Base-by-base conservation (phyloP, 2,113 vertebrate genomes). In the Calidris pygmaea region DNA sequence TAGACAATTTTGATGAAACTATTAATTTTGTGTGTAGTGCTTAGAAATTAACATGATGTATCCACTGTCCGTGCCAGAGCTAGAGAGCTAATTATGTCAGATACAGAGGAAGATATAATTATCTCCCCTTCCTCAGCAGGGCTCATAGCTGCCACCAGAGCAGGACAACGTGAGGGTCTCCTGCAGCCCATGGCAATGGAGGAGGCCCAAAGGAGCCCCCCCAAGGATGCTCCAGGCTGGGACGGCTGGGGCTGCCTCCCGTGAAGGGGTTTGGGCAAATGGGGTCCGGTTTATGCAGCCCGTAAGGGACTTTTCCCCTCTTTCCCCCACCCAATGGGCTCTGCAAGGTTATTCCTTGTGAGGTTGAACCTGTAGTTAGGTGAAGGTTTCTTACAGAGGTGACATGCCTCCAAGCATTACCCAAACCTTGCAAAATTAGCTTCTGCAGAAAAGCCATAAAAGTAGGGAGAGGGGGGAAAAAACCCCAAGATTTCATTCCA, bases 401-500 rank as follows among this genome's bases (percentile, higher is more conserved):
- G 60, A 68, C 14, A 15, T 18, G n/a, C 6, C 32, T 85, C 30
- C 24, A 55, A 47, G 37, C 22, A 34, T 45, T 39, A 32, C 16
- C 22, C 20, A 62, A 65, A 60, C 43, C 80, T 68, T 75, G 70
- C 34, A 65, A 60, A 77, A 50, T 58, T 45, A 72, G 81, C 56
- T 87, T 80, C 45, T 76, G n/a, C 20, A 72, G 52, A 82, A 92
- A 92, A 78, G 10, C 48, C 37, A 14, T 60, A 48, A 68, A 89
- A 85, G 6, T 3, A 4, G 9, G 52, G 14, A 14, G 5, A 6
- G 7, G 5, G 8, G 9, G 5, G 29, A 6, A 11, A 16, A 32
- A 22, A 2, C 26, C 63, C 41, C 63, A 66, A 27, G 2, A 87
- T 41, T 77, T n/a, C 32, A 73, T 93, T 96, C 72, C 73, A 88